Conservation (phyloP, 37 sponge, comb jelly and placozoan species). For the Petrosia ficiformis region DNA sequence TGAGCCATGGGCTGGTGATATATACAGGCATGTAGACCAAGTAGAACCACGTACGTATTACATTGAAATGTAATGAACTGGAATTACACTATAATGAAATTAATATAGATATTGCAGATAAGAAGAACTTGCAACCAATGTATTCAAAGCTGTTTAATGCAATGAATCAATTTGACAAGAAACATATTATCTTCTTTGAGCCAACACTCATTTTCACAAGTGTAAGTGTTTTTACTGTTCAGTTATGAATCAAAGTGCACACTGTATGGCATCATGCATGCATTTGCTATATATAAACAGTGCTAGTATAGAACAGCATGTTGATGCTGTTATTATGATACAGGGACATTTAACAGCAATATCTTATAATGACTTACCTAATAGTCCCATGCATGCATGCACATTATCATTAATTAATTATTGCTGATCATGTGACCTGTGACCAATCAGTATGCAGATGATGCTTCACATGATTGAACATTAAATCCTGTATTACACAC, state of each 20-base stretch:
- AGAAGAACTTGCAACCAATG: slow-evolving; percentile 66
- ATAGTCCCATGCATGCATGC: no score
- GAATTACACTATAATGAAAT: neutral
- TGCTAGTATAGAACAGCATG: neutral
- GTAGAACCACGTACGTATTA: slow-evolving; percentile 56
- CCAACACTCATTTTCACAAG: slow-evolving; percentile 64
- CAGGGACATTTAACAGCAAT: no score
- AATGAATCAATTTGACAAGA: slow-evolving; percentile 63
- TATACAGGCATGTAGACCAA: slow-evolving; percentile 62
- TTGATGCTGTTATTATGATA: no score
- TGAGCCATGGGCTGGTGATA: slow-evolving; percentile 89
- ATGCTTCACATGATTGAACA: no score
- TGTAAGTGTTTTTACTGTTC: slow-evolving; percentile 5
- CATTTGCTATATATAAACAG: neutral
- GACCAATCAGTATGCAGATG: no score
- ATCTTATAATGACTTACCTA: no score
- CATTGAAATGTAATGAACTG: neutral
- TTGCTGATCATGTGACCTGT: no score
- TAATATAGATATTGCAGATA: slow-evolving; percentile 51
- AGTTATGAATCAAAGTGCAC: no score
- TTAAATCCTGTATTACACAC: no score
- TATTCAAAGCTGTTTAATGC: slow-evolving; percentile 68
- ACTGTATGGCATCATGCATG: no score
- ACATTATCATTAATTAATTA: no score
- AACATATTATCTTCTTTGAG: slow-evolving; percentile 82